Evolutionary conservation across 2,113 vertebrate species (phyloP).

Genomic region (Isurus oxyrinchus): DNA sequence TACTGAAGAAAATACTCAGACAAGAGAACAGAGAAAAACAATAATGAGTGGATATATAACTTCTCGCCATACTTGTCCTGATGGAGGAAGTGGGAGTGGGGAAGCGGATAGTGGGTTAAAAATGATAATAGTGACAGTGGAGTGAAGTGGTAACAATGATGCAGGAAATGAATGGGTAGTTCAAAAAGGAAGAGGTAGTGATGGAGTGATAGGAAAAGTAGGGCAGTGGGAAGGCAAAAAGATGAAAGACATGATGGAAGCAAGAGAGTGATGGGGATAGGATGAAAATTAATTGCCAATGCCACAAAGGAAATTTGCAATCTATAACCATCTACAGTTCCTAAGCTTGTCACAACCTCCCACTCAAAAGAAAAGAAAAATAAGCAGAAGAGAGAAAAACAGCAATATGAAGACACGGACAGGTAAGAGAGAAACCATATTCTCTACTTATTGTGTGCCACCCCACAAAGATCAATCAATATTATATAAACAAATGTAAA

Average conservation of each 20-base stretch:
- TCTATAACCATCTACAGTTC: background rate
- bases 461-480: no score
- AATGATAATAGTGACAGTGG: conserved; percentile 48
- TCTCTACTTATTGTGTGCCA: background rate
- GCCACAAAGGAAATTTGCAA: background rate
- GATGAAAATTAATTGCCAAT: background rate
- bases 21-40: background rate
- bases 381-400: background rate
- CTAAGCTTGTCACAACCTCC: background rate
- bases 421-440: background rate
- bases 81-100: conserved; percentile 54
- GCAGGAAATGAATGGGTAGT: no score
- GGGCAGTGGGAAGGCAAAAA: conserved; percentile 37
- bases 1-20: background rate
- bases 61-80: background rate
- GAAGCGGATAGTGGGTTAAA: conserved; percentile 51
- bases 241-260: background rate
- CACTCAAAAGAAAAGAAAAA: background rate
- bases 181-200: background rate
- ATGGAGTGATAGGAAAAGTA: conserved; percentile 39
- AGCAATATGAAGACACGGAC: background rate
- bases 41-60: background rate
- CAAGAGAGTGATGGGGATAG: background rate
- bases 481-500: background rate
- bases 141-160: conserved; percentile 41